These are phyloP conservation scores for Odontocerum albicorne DNA, from an alignment of 2,888 invertebrate species.

Conservation along the genomic window DNA sequence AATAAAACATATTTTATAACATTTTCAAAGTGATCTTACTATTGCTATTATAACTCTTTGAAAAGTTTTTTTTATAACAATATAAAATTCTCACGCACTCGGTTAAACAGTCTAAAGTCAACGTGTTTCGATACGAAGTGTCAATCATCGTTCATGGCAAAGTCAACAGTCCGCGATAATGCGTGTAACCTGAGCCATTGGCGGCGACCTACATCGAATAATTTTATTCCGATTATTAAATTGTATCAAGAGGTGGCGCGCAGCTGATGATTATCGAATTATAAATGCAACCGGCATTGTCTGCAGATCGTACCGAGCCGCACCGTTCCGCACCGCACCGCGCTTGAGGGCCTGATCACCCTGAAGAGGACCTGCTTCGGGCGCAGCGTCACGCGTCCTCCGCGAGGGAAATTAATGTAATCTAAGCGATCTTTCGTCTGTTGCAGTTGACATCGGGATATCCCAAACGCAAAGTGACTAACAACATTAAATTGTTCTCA, in stretches of 20 bases:
- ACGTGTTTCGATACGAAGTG: too few species aligned
- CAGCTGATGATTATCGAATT: conserved; percentile 31
- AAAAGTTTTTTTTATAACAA: too few species aligned
- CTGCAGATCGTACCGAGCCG: conserved; percentile 2
- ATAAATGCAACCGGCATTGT: conserved; percentile 19
- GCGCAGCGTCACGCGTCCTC: conserved; percentile 5
- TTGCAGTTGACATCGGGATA: conserved; percentile 50
- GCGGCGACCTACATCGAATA: conserved; percentile 8
- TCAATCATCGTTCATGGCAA: too few species aligned
- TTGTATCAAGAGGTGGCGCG: conserved; percentile 33
- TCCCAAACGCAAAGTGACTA: conserved; percentile 66
- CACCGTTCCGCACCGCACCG: neutral
- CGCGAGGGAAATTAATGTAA: conserved; percentile 30
- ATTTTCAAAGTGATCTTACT: too few species aligned
- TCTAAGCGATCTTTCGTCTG: conserved; percentile 35
- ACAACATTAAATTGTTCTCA: conserved; percentile 60
- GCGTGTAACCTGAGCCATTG: too few species aligned
- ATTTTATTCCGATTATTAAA: conserved; percentile 34
- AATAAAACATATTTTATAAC: too few species aligned
- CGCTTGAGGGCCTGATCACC: neutral
- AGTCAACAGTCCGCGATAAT: too few species aligned
- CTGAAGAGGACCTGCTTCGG: neutral
- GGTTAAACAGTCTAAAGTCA: too few species aligned
- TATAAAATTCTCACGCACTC: too few species aligned
- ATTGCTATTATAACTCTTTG: too few species aligned